Percentiles rank a stretch among this genome's conserved stretches.
phyloP scores from a whole-genome alignment of 1,140 invertebrate species.

The Nasonia giraulti region DNA sequence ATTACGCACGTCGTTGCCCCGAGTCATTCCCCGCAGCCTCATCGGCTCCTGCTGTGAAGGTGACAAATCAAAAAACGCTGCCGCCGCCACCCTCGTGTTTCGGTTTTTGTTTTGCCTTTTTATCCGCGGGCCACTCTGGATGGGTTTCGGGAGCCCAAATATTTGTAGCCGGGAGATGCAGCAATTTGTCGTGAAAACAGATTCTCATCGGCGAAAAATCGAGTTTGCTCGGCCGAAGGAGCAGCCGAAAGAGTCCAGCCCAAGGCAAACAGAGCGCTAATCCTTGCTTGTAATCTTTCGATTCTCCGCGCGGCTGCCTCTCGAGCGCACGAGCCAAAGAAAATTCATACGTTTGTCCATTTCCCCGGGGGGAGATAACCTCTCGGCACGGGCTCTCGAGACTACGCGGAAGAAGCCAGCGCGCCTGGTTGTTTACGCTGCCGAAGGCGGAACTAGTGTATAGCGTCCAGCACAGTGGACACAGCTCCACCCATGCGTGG shows the following conservation, averaged over 20 bases:
- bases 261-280: constrained; percentile 23
- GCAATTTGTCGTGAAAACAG: too few species aligned
- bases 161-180: neutral
- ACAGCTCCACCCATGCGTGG: neutral
- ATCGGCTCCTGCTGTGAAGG: neutral
- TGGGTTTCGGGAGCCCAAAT: neutral
- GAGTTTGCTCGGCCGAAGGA: neutral
- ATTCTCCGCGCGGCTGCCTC: neutral
- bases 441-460: neutral
- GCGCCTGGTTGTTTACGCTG: constrained; percentile 17
- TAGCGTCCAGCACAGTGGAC: neutral
- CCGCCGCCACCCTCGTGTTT: too few species aligned
- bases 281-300: constrained; percentile 11
- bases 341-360: constrained; percentile 8
- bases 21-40: neutral
- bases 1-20: neutral
- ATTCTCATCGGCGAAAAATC: neutral
- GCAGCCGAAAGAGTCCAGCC: neutral
- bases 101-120: too few species aligned
- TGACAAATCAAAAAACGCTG: constrained; percentile 20
- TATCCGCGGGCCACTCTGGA: too few species aligned
- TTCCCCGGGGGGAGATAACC: neutral
- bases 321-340: neutral
- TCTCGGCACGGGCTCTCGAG: neutral
- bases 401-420: neutral